These are phyloP conservation scores for Tragelaphus imberbis DNA, from an alignment of 2,113 vertebrate genomes.

Conservation along the genomic window DNA sequence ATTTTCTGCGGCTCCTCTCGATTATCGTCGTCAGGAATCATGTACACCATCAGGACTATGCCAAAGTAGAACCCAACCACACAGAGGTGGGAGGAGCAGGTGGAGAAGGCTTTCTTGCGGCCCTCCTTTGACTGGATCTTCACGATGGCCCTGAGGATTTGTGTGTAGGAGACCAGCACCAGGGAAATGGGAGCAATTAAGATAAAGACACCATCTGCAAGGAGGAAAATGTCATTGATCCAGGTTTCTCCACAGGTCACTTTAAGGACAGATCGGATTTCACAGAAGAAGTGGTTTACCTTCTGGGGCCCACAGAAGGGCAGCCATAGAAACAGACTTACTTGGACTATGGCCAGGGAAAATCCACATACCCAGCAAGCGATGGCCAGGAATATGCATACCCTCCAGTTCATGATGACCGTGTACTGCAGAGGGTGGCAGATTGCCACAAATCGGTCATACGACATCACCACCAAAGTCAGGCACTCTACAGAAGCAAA, in stretches of 20 bases:
- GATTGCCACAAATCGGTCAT: conserved; percentile 34
- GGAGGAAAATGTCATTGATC: background rate
- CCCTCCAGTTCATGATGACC: background rate
- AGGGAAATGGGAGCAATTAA: conserved; percentile 3
- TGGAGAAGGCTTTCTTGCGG: background rate
- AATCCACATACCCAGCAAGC: conserved; percentile 28
- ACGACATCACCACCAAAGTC: conserved; percentile 14
- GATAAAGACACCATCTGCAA: conserved; percentile 11
- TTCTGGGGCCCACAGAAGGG: conserved; percentile 48
- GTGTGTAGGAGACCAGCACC: background rate
- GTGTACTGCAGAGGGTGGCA: background rate
- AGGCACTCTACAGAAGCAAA: background rate
- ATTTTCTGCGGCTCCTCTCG: background rate
- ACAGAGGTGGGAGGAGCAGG: too few relatives aligned
- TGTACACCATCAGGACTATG: background rate
- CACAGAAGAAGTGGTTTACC: conserved; percentile 55
- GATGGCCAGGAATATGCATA: background rate
- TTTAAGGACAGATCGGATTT: conserved; percentile 49
- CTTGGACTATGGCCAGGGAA: background rate
- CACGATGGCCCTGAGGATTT: background rate
- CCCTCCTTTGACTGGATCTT: background rate
- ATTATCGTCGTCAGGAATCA: background rate
- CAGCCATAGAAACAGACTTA: background rate
- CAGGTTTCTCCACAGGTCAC: conserved; percentile 50
- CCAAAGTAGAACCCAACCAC: conserved; percentile 13